These are phyloP conservation scores for Apodemus speciosus DNA, from an alignment of 2,113 vertebrate genomes.

Conservation along the genomic window DNA sequence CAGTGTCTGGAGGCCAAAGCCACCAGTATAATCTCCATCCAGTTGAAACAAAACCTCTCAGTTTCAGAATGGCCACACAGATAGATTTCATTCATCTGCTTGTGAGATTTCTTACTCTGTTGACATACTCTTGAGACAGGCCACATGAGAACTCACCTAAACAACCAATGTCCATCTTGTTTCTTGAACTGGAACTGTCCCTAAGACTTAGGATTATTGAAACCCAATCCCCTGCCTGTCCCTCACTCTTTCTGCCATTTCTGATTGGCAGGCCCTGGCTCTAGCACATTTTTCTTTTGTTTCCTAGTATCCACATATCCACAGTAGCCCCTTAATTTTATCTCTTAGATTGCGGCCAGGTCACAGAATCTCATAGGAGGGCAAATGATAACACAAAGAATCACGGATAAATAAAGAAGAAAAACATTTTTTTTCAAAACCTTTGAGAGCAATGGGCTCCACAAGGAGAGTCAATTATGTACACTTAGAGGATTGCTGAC, in stretches of 20 bases:
- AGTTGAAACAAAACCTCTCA: constrained; percentile 70
- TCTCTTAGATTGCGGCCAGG: background rate
- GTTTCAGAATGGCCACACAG: constrained; percentile 77
- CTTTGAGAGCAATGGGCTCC: background rate
- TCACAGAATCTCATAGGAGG: background rate
- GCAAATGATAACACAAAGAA: background rate
- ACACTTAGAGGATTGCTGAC: constrained; percentile 28
- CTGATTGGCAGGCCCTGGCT: background rate
- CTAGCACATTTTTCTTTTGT: background rate
- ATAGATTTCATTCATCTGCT: constrained; percentile 50
- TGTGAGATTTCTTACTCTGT: background rate
- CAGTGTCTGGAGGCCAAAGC: constrained; percentile 74
- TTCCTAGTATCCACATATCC: background rate
- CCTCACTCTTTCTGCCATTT: background rate
- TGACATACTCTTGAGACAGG: background rate
- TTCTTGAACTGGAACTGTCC: background rate
- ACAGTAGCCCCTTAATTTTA: background rate
- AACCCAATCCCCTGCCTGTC: background rate
- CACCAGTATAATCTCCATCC: constrained; percentile 69
- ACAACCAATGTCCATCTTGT: background rate
- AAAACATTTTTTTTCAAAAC: background rate
- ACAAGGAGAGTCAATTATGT: constrained; percentile 46
- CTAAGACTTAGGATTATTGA: background rate
- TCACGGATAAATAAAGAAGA: background rate
- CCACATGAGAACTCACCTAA: background rate